Evolutionary conservation across 2,888 invertebrate genomes (phyloP), one percentile per base, ranked within the genome.

Genomic region (Drosophila prolongata): DNA sequence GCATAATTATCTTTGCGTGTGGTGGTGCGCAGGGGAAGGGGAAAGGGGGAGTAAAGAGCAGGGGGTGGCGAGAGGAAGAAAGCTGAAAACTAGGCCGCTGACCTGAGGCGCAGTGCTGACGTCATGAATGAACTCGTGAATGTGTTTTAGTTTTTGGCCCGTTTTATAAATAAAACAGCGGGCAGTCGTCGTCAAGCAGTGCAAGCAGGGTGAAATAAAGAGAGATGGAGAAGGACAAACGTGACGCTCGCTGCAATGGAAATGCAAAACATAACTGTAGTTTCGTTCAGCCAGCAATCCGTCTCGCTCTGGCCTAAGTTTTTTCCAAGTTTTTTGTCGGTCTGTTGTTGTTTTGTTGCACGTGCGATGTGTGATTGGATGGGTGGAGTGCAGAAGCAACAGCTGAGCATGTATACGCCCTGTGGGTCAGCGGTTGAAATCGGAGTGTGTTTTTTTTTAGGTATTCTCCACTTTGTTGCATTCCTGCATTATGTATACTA

Each of bases 71-170:
- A 34, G 49, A 49, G 49, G 49, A 49, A 46, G 49, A 49, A 47
- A 67, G 62, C 55, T 24, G 72, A 76, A 89, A 91, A 90, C 84
- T 91, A 91, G 91, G 91, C 91, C 91, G 91, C 91, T 91, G 91
- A 91, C 91, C 91, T 91, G 86, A 77, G 85, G 88, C 76, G 79
- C 81, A 72, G 76, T 70, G 84, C 89, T 92, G 92, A 92, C 92
- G 91, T 92, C 92, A 92, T 90, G 86, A 90, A 80, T 89, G 90
- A 90, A 90, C 90, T 90, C 90, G 89, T 89, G 90, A 83, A 80
- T 87, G 73, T 62, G 67, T 49, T 65, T 59, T 47, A 52, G 58
- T 50, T 77, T 67, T 59, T 52, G 50, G 62, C 38, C 61, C 27
- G 62, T 27, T 61, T 60, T 60, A 64, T 64, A 64, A 64, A 64